These are phyloP conservation scores for Montipora capitata DNA, from an alignment of 92 coral and sea anemone genomes.

Conservation along the genomic window DNA sequence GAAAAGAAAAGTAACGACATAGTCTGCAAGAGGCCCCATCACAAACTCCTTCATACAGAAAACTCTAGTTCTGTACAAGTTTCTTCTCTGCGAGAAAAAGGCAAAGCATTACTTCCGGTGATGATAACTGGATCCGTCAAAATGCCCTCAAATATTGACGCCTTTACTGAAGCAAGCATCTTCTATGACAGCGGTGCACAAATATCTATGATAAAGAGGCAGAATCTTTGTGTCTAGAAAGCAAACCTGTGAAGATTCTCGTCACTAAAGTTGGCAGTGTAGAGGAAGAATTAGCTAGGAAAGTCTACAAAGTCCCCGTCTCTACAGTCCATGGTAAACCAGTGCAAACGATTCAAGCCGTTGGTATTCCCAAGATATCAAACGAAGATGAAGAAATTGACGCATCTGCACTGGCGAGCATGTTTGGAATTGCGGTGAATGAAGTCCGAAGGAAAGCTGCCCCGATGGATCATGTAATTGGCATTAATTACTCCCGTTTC, in stretches of 20 bases:
- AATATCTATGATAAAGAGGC: conserved; percentile 44
- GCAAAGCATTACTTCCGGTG: conserved; percentile 53
- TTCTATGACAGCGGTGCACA: conserved; percentile 77
- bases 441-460: conserved; percentile 62
- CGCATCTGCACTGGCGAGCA: conserved; percentile 30
- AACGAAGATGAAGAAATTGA: conserved; percentile 49
- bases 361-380: conserved; percentile 77
- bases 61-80: conserved; percentile 16
- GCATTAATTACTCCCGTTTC: conserved; percentile 70
- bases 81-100: conserved; percentile 18
- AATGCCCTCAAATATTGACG: conserved; percentile 8
- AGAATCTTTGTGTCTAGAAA: too few species aligned
- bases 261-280: conserved; percentile 69
- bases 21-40: conserved; percentile 65
- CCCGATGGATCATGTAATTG: conserved; percentile 70
- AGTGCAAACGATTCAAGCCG: conserved; percentile 63
- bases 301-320: conserved; percentile 63
- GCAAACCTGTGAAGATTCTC: conserved; percentile 24
- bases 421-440: conserved; percentile 30
- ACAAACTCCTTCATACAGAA: conserved; percentile 36
- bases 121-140: conserved; percentile 29
- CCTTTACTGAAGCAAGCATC: conserved; percentile 24
- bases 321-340: conserved; percentile 15
- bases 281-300: conserved; percentile 71
- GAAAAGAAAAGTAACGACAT: conserved; percentile 28